Evolutionary conservation across 2,888 invertebrate genomes (phyloP).

Genomic region (Pollenia amentaria): DNA sequence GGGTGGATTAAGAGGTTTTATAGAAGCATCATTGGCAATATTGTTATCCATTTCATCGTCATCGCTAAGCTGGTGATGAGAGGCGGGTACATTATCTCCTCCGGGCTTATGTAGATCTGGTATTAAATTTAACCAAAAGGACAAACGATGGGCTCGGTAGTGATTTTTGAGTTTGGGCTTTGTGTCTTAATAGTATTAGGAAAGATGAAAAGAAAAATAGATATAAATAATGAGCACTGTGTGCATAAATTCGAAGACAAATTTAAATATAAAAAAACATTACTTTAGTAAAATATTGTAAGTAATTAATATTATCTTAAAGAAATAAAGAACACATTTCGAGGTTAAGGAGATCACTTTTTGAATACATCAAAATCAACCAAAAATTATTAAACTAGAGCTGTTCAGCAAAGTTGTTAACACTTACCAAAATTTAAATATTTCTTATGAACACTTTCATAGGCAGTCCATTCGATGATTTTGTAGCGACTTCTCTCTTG

Average conservation of each 20-base stretch:
- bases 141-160: slow-evolving; percentile 95
- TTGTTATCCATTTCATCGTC: slow-evolving; percentile 86
- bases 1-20: slow-evolving; percentile 85
- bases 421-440: slow-evolving; percentile 93
- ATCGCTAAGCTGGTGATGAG: slow-evolving; percentile 93
- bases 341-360: too few relatives aligned
- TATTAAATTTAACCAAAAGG: slow-evolving; percentile 97
- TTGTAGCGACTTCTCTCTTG: slow-evolving; percentile 92
- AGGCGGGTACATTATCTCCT: slow-evolving; percentile 92
- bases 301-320: too few relatives aligned
- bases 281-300: too few relatives aligned
- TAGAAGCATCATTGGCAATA: slow-evolving; percentile 85
- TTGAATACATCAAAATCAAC: too few relatives aligned
- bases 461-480: slow-evolving; percentile 96
- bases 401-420: neutral
- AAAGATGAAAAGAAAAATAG: neutral
- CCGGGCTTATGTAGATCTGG: slow-evolving; percentile 96
- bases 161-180: slow-evolving; percentile 96
- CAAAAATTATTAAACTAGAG: too few relatives aligned
- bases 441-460: slow-evolving; percentile 96
- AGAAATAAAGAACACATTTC: too few relatives aligned
- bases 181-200: slow-evolving; percentile 87
- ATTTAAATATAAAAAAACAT: too few relatives aligned
- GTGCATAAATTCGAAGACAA: too few relatives aligned
- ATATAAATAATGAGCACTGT: neutral